These are phyloP conservation scores for Adelges cooleyi DNA, from an alignment of 1,140 invertebrate species.

Conservation along the genomic window DNA sequence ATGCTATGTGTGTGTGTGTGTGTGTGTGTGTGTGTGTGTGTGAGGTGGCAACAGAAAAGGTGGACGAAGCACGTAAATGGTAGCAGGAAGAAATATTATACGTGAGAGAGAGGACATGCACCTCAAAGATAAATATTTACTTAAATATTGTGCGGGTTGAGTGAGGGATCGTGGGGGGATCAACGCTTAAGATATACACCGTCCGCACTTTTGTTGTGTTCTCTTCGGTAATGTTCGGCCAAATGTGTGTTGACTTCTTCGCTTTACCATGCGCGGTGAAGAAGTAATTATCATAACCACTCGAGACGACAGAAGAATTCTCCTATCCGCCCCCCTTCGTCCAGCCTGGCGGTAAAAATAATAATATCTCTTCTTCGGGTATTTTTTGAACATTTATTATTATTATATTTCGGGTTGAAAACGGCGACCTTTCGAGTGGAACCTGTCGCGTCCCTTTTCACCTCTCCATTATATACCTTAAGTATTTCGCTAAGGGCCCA, in stretches of 20 bases:
- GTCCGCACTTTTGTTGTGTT: too few relatives aligned
- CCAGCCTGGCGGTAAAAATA: conserved; percentile 9
- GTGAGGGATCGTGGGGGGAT: neutral
- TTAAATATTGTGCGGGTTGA: conserved; percentile 5
- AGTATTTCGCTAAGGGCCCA: too few relatives aligned
- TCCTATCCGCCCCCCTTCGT: too few relatives aligned
- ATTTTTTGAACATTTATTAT: neutral
- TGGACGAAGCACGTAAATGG: conserved; percentile 4
- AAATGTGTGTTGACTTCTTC: conserved; percentile 23
- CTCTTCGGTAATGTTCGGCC: neutral
- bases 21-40: too few relatives aligned
- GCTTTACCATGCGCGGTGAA: neutral
- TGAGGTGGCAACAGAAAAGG: neutral
- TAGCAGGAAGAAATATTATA: neutral
- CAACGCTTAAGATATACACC: too few relatives aligned
- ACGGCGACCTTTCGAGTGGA: neutral
- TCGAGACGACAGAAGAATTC: conserved; percentile 15
- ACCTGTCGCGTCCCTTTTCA: neutral
- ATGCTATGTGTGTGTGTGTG: too few relatives aligned
- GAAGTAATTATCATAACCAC: conserved; percentile 25
- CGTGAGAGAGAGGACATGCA: neutral
- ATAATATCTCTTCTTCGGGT: neutral
- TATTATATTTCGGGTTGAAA: neutral
- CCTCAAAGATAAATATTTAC: conserved; percentile 25
- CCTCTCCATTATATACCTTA: too few relatives aligned